These are phyloP conservation scores for Streptopelia turtur DNA, from an alignment of 2,797 vertebrate species.

Conservation along the genomic window DNA sequence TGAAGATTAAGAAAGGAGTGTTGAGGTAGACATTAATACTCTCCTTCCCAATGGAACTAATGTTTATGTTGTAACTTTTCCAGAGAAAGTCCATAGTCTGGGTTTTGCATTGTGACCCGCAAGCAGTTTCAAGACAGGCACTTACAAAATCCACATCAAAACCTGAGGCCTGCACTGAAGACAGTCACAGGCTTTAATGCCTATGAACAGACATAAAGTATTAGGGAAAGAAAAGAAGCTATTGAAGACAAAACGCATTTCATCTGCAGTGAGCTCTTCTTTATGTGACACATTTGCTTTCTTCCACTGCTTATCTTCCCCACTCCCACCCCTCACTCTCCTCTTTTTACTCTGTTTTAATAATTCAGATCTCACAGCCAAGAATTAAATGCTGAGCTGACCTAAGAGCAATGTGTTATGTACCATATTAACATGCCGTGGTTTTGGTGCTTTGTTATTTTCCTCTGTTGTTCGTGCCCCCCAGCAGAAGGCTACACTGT, in stretches of 20 bases:
- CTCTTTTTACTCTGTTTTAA: background rate
- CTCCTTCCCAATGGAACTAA: background rate
- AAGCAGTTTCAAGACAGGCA: background rate
- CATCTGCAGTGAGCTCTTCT: background rate
- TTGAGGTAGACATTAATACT: background rate
- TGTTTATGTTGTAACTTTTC: background rate
- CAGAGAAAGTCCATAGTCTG: background rate
- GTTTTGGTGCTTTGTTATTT: background rate
- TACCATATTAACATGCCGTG: background rate
- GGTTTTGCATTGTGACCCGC: background rate
- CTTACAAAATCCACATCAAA: constrained; percentile 23
- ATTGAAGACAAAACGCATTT: constrained; percentile 19
- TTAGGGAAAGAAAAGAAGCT: constrained; percentile 7
- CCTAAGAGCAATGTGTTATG: background rate
- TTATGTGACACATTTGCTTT: background rate
- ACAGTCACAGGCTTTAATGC: background rate
- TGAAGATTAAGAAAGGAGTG: background rate
- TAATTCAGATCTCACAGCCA: background rate
- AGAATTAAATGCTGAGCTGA: constrained; percentile 8
- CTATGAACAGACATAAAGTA: background rate
- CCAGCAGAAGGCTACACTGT: background rate
- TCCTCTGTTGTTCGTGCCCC: background rate
- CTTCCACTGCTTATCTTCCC: background rate
- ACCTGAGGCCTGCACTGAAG: background rate
- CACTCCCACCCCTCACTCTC: background rate